Evolutionary conservation across 2,797 vertebrate species (phyloP).

Genomic region (Lophius americanus): DNA sequence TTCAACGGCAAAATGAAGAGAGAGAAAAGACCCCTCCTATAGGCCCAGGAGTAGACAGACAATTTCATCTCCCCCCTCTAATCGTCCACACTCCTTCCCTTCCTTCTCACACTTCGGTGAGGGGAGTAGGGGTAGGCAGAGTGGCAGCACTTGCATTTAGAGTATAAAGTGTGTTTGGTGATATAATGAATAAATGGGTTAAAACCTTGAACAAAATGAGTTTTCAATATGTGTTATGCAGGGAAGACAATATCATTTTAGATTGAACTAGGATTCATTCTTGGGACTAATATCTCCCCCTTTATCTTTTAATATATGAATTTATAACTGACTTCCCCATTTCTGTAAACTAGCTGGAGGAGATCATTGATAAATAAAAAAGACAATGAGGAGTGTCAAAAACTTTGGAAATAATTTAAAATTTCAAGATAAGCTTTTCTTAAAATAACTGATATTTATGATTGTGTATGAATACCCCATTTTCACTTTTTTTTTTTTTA

Average conservation of each 20-base stretch:
- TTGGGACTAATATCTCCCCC: background rate
- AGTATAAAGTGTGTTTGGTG: conserved; percentile 8
- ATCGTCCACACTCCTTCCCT: too few relatives aligned
- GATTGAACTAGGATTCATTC: background rate
- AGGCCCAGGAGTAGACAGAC: too few relatives aligned
- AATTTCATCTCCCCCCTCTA: too few relatives aligned
- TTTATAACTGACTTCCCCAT: background rate
- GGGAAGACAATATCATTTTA: background rate
- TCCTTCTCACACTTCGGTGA: too few relatives aligned
- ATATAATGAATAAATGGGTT: background rate
- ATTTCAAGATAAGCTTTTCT: too few relatives aligned
- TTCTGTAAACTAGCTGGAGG: background rate
- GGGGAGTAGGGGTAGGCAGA: too few relatives aligned
- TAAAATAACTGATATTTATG: too few relatives aligned
- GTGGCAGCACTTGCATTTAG: conserved; percentile 10
- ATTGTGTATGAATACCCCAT: too few relatives aligned
- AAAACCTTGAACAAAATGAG: background rate
- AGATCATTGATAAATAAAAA: background rate
- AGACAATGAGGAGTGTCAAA: too few relatives aligned
- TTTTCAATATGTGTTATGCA: background rate
- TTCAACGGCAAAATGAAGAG: too few relatives aligned
- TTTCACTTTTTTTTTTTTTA: too few relatives aligned
- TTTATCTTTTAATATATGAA: background rate
- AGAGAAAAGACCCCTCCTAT: too few relatives aligned
- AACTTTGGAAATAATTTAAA: background rate